phyloP scores from a whole-genome alignment of 92 coral and sea anemone species.

The Parazoanthus atlanticus region DNA sequence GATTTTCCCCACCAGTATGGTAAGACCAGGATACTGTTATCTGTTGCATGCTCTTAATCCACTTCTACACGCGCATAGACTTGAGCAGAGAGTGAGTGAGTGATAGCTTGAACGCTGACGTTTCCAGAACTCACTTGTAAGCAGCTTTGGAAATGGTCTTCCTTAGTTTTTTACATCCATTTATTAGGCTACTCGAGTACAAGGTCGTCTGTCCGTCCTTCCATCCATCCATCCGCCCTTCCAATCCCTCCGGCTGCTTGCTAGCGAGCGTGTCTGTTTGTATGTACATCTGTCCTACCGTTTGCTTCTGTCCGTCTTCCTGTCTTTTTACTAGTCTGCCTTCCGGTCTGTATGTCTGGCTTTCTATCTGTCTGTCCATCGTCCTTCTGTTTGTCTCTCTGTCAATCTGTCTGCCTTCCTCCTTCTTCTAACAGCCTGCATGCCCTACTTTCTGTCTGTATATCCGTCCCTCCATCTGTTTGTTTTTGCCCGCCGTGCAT shows the following conservation, averaged over 20 bases:
- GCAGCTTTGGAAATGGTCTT: neutral
- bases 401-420: neutral
- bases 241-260: neutral
- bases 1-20: constrained; percentile 79
- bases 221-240: neutral
- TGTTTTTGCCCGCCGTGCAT: neutral
- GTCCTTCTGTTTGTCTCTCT: neutral
- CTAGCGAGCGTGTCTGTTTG: neutral
- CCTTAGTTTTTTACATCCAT: no score
- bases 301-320: no score
- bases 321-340: no score
- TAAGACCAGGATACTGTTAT: constrained; percentile 11
- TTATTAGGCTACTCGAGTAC: no score
- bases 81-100: no score
- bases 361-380: neutral
- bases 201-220: no score
- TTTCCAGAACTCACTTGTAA: neutral
- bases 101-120: neutral
- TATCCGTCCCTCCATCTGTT: neutral
- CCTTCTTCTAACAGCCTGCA: no score
- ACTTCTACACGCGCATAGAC: neutral
- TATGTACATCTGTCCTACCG: neutral
- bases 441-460: no score
- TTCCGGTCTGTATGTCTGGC: neutral
- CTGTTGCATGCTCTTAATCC: constrained; percentile 14